Conservation (phyloP, 2,113 vertebrate genomes). For the Boleophthalmus pectinirostris region DNA sequence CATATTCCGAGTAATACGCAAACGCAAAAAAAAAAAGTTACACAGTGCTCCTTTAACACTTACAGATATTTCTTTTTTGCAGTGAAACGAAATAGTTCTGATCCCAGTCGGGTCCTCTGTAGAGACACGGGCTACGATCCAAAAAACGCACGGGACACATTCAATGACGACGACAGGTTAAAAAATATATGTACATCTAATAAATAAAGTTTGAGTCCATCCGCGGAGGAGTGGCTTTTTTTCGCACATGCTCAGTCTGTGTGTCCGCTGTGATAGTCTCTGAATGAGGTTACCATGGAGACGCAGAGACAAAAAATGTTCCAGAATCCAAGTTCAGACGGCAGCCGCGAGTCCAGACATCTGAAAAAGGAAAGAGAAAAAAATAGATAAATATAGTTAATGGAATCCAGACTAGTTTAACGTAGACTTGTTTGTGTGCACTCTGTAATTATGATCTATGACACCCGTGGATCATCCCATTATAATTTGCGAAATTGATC, state of each 20-base stretch:
- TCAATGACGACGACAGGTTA: constrained; percentile 58
- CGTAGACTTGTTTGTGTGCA: too few species aligned
- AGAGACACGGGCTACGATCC: constrained; percentile 12
- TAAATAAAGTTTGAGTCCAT: constrained; percentile 65
- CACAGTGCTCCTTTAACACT: neutral
- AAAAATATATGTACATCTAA: constrained; percentile 72
- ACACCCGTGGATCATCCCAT: too few species aligned
- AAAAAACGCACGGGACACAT: constrained; percentile 51
- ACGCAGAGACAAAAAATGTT: constrained; percentile 25
- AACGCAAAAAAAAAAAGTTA: neutral
- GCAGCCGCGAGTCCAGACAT: constrained; percentile 55
- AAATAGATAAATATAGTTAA: too few species aligned
- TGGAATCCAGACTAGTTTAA: too few species aligned
- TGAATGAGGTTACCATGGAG: constrained; percentile 42
- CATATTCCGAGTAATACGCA: too few species aligned
- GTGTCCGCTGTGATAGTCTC: constrained; percentile 61
- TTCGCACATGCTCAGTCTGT: constrained; percentile 66
- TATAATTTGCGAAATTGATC: too few species aligned
- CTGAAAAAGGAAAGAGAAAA: constrained; percentile 40
- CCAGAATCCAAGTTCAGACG: constrained; percentile 32
- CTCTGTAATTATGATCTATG: too few species aligned
- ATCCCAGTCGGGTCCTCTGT: constrained; percentile 14
- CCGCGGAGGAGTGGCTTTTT: constrained; percentile 36
- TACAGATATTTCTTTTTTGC: neutral
- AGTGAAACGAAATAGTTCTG: neutral